Conservation (phyloP, 2,888 invertebrate genomes). For the Nineta flava region DNA sequence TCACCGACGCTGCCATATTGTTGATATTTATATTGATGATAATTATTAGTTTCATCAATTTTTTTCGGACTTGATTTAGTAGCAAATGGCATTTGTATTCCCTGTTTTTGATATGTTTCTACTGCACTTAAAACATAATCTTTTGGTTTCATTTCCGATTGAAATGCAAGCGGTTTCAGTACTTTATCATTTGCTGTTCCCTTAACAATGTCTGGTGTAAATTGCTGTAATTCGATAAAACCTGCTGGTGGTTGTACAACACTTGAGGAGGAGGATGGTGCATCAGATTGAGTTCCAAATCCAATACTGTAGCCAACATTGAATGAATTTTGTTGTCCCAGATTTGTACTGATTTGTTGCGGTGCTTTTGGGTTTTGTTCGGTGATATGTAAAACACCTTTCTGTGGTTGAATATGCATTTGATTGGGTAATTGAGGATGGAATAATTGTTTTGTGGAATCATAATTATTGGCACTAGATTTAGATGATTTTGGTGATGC, state of each 20-base stretch:
- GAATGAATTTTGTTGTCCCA: conserved; percentile 15
- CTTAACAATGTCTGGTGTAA: conserved; percentile 16
- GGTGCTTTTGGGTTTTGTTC: background rate
- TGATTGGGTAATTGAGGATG: background rate
- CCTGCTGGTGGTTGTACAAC: conserved; percentile 2
- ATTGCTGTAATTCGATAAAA: conserved; percentile 3
- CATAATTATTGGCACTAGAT: too few species aligned
- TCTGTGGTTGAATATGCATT: background rate
- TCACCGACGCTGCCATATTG: background rate
- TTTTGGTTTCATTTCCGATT: conserved; percentile 3
- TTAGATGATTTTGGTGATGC: background rate
- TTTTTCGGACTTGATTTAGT: background rate
- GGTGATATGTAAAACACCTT: conserved; percentile 2
- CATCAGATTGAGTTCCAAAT: conserved; percentile 13
- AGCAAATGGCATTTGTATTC: background rate
- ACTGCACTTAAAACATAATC: conserved; percentile 9
- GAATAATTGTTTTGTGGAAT: background rate
- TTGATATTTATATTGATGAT: background rate
- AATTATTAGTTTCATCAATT: background rate
- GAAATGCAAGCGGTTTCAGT: conserved; percentile 12
- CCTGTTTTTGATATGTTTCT: conserved; percentile 10
- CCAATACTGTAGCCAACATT: conserved; percentile 23
- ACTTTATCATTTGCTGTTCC: conserved; percentile 17
- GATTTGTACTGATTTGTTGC: background rate
- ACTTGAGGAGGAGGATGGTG: conserved; percentile 4